Evolutionary conservation across 1,140 invertebrate species (phyloP), one percentile per base, ranked within the genome.

Genomic region (Ceratina japonica): DNA sequence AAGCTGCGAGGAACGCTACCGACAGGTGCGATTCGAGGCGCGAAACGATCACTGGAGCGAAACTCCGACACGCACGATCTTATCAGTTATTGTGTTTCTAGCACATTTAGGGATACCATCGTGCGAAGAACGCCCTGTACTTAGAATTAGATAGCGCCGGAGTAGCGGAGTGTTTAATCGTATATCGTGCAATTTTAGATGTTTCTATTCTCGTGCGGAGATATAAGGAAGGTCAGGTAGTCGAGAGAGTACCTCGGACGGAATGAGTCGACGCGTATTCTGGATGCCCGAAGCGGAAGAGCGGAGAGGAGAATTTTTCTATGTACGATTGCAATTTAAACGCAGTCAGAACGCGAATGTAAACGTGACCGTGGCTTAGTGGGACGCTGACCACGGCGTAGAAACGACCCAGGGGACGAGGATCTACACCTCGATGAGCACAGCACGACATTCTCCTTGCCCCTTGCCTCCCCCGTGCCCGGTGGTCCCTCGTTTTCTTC

Each of bases 351-450:
- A 80, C 82, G 83, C 85, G 77, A 87, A 87, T 80, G 86, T 89
- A 87, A 90, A 89, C 87, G 87, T 89, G 87, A 90, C 88, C 87
- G 81, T 88, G 88, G 86, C 86, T 92, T 92, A 91, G 90, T 91
- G 87, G 90, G 90, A 91, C 91, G 90, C 87, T 91, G 90, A 91
- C 89, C 90, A 90, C 89, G 88, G 88, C 87, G 89, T 87, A 91
- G 88, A 84, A 88, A 91, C 90, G 90, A 91, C 88, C 89, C 87
- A 89, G 91, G 90, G 91, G 90, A 92, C 91, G 90, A 92, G 91
- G 91, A 92, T 91, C 89, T 91, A 91, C 91, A 92, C 89, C 89
- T 92, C 91, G 91, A 91, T 92, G 91, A 92, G 85, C 91, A 92
- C 91, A 89, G 85, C 89, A 91, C 89, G 91, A 91, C 90, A 90